phyloP scores from a whole-genome alignment of 2,888 invertebrate genomes.

The Polyommatus icarus region DNA sequence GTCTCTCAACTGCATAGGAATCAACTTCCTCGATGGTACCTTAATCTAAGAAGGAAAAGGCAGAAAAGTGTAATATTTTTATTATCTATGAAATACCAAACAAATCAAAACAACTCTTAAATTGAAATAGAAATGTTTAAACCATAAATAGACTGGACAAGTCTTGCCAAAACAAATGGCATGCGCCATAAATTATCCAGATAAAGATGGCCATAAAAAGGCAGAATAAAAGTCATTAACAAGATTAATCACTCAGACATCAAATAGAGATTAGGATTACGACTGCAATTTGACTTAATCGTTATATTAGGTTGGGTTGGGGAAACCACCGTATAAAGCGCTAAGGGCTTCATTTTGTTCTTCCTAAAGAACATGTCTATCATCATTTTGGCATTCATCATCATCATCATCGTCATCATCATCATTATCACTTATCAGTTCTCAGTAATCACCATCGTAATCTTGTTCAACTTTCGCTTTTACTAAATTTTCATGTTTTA shows the following conservation, averaged over 20 bases:
- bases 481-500: not conserved
- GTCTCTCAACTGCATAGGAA: too few relatives aligned
- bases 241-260: slow-evolving; percentile 12
- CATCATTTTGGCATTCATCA: not conserved
- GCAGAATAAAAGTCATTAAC: slow-evolving; percentile 12
- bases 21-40: too few relatives aligned
- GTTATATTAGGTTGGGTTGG: slow-evolving; percentile 10
- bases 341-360: not conserved
- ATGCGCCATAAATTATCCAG: not conserved
- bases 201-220: slow-evolving; percentile 15
- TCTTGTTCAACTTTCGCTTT: too few relatives aligned
- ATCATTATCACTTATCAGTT: not conserved
- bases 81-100: not conserved
- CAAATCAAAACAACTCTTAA: not conserved
- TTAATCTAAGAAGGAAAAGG: too few relatives aligned
- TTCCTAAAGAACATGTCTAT: not conserved
- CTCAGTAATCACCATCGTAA: not conserved
- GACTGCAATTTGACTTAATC: slow-evolving; percentile 7
- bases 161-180: slow-evolving; percentile 7
- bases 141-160: not conserved
- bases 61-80: too few relatives aligned
- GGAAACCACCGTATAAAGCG: not conserved
- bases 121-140: not conserved
- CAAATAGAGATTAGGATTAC: slow-evolving; percentile 12
- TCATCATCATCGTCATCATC: not conserved